These are phyloP conservation scores for Nothura maculosa DNA, from an alignment of 2,797 vertebrate species.

Conservation along the genomic window DNA sequence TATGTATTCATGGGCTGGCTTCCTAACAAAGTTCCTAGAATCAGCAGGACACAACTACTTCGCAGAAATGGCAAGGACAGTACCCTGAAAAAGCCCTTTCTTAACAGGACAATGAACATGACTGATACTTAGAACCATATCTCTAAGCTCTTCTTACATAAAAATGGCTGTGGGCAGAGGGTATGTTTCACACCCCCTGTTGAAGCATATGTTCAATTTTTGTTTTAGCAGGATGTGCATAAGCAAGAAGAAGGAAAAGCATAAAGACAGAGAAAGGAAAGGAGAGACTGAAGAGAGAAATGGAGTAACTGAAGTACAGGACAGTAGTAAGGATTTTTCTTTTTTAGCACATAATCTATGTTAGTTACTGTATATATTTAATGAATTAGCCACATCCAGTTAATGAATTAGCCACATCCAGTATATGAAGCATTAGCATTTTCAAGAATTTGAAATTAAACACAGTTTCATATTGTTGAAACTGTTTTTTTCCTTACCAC, in stretches of 20 bases:
- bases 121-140: background rate
- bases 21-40: background rate
- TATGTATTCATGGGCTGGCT: background rate
- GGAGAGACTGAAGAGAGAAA: background rate
- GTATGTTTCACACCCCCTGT: no score
- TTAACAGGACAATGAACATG: background rate
- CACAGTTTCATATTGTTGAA: slow-evolving; percentile 14
- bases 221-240: slow-evolving; percentile 9
- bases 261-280: slow-evolving; percentile 10
- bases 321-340: slow-evolving; percentile 6
- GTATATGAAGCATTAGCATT: slow-evolving; percentile 2
- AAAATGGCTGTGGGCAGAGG: background rate
- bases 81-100: background rate
- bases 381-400: background rate
- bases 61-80: background rate
- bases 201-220: background rate
- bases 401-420: background rate
- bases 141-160: background rate
- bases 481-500: background rate
- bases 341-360: background rate
- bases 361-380: background rate
- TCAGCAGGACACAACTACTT: background rate
- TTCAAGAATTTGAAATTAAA: slow-evolving; percentile 35
- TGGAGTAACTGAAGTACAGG: background rate
- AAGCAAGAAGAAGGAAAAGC: slow-evolving; percentile 17